phyloP scores from a whole-genome alignment of 2,113 vertebrate species.

The Campylomormyrus tamandua region DNA sequence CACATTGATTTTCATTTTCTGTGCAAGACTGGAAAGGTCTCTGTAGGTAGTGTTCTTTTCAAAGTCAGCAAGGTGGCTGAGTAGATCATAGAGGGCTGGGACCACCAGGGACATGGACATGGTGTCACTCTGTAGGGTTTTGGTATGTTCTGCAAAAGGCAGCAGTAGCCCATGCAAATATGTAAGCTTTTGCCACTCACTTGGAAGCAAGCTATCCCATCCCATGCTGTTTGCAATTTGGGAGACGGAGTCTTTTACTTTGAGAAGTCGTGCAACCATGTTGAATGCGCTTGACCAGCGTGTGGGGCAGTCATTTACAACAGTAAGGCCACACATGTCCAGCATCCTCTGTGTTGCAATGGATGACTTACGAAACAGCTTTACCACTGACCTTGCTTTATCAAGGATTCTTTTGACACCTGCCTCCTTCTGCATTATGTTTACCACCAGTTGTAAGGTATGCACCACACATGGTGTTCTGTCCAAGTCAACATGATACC shows the following conservation, averaged over 20 bases:
- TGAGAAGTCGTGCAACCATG: slow-evolving; percentile 19
- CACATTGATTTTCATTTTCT: slow-evolving; percentile 22
- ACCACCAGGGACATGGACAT: slow-evolving; percentile 28
- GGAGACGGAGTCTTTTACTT: slow-evolving; percentile 14
- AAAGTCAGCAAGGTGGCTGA: slow-evolving; percentile 20
- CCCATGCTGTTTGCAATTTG: slow-evolving; percentile 19
- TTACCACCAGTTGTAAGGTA: slow-evolving; percentile 9
- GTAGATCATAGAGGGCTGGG: slow-evolving; percentile 20
- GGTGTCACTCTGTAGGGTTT: slow-evolving; percentile 31
- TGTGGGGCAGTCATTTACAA: slow-evolving; percentile 30
- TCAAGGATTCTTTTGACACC: neutral
- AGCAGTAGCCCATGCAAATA: slow-evolving; percentile 26
- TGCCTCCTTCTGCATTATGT: slow-evolving; percentile 6
- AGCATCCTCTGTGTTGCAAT: slow-evolving; percentile 22
- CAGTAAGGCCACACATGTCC: slow-evolving; percentile 17
- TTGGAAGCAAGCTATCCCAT: slow-evolving; percentile 28
- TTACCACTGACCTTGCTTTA: slow-evolving; percentile 16
- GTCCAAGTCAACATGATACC: neutral
- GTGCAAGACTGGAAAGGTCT: slow-evolving; percentile 10
- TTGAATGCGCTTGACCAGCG: slow-evolving; percentile 28
- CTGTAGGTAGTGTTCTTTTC: neutral
- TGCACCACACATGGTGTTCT: slow-evolving; percentile 8
- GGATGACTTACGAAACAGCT: slow-evolving; percentile 26
- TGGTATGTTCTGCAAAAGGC: slow-evolving; percentile 32
- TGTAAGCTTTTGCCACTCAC: slow-evolving; percentile 26